Evolutionary conservation across 2,113 vertebrate genomes (phyloP).

Genomic region (Dermatemys mawii): DNA sequence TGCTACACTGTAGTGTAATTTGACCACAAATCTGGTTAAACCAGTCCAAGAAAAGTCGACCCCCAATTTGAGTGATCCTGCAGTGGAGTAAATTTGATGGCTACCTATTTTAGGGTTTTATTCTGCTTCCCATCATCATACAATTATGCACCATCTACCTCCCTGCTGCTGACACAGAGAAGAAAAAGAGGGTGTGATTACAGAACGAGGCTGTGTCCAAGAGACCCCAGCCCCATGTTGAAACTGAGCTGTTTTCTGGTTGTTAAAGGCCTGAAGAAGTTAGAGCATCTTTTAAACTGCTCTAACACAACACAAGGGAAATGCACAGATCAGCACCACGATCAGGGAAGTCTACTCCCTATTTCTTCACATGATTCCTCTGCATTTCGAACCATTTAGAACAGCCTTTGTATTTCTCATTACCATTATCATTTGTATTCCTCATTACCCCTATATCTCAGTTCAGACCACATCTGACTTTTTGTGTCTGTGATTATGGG

Average conservation of each 20-base stretch:
- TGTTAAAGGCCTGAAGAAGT: background rate
- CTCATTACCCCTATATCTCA: background rate
- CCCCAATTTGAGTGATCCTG: background rate
- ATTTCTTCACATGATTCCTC: background rate
- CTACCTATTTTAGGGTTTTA: background rate
- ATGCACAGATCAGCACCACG: background rate
- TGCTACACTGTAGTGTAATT: background rate
- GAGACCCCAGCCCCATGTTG: background rate
- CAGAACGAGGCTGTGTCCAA: background rate
- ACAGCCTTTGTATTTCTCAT: background rate
- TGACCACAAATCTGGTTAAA: background rate
- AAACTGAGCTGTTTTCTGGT: background rate
- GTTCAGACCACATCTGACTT: background rate
- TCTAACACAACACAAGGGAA: background rate
- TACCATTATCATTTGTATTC: too few relatives aligned
- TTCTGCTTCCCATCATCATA: background rate
- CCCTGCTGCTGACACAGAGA: background rate
- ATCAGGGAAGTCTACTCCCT: background rate
- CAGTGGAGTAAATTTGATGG: background rate
- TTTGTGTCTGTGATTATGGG: background rate
- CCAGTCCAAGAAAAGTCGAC: background rate
- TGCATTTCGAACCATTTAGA: background rate
- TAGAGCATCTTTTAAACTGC: background rate
- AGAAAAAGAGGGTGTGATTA: background rate
- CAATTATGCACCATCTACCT: background rate